A percentile compares a stretch with the other conserved stretches of the same genome.
phyloP scores from a whole-genome alignment of 2,888 invertebrate genomes.

The Tipula lateralis region DNA sequence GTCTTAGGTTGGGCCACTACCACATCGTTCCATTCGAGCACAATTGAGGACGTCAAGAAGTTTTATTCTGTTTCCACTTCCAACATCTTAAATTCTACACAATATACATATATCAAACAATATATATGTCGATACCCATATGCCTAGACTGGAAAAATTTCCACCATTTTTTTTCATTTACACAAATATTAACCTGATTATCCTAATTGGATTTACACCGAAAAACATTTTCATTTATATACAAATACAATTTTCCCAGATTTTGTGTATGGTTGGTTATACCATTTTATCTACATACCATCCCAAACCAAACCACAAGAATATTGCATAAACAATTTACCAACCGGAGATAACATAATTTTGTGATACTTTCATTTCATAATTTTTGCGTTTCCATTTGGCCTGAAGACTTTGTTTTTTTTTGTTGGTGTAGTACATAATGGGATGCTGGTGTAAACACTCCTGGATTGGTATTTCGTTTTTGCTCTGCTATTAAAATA shows the following conservation, averaged over 20 bases:
- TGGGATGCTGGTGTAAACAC: background rate
- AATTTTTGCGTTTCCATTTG: constrained; percentile 3
- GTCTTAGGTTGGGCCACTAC: too few species aligned
- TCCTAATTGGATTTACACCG: background rate
- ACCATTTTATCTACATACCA: background rate
- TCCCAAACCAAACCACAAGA: background rate
- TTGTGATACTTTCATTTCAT: background rate
- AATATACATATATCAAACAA: too few species aligned
- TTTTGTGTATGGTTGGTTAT: background rate
- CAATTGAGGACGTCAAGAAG: too few species aligned
- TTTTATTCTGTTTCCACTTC: too few species aligned
- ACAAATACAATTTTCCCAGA: background rate
- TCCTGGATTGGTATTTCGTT: background rate
- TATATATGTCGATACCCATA: too few species aligned
- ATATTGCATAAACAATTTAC: constrained; percentile 19
- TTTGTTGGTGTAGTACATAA: background rate
- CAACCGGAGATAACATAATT: background rate
- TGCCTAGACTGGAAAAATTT: background rate
- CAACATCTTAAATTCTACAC: too few species aligned
- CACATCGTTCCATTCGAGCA: too few species aligned
- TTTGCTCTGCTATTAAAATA: background rate
- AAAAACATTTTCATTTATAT: background rate
- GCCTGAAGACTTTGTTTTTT: background rate
- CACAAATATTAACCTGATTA: background rate
- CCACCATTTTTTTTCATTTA: background rate